Conservation (phyloP, 2,888 invertebrate genomes). For the Drosophila pseudotalamancana region DNA sequence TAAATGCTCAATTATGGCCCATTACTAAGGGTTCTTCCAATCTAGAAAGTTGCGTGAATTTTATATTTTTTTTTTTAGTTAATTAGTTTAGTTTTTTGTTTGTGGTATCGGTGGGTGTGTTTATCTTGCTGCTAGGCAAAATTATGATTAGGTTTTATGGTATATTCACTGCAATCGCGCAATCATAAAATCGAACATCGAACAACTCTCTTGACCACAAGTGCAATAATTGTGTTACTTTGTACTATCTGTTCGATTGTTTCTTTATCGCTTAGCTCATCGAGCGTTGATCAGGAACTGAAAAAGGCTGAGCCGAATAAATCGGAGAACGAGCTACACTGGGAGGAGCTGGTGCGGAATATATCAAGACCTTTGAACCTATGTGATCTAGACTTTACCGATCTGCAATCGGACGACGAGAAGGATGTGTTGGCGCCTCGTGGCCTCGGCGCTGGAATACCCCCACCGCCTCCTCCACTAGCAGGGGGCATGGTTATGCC, state of each 20-base stretch:
- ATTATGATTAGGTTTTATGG: constrained; percentile 51
- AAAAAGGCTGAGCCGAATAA: constrained; percentile 91
- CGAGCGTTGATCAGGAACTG: constrained; percentile 90
- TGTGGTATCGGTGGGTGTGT: neutral
- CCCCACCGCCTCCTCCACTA: constrained; percentile 92
- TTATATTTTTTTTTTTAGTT: constrained; percentile 2
- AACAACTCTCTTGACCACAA: constrained; percentile 20
- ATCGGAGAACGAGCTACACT: constrained; percentile 96
- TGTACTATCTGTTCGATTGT: constrained; percentile 7
- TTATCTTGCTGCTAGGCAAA: constrained; percentile 57
- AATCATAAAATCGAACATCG: constrained; percentile 13
- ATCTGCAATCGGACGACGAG: constrained; percentile 95
- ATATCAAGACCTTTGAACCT: constrained; percentile 91
- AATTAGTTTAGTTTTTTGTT: constrained; percentile 10
- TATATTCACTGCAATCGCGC: constrained; percentile 12
- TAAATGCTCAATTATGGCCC: neutral
- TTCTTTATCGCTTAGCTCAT: constrained; percentile 85
- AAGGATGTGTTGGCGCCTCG: constrained; percentile 90
- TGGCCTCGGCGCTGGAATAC: constrained; percentile 88
- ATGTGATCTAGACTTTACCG: constrained; percentile 98
- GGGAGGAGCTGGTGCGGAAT: constrained; percentile 95
- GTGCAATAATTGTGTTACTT: constrained; percentile 11
- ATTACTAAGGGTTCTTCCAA: constrained; percentile 7
- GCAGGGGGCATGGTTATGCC: constrained; percentile 85
- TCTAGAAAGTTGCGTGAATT: constrained; percentile 25